A percentile compares a stretch with the other conserved stretches of the same genome.
Evolutionary conservation across 2,113 vertebrate species (phyloP).

Genomic region (Burhinus bistriatus): DNA sequence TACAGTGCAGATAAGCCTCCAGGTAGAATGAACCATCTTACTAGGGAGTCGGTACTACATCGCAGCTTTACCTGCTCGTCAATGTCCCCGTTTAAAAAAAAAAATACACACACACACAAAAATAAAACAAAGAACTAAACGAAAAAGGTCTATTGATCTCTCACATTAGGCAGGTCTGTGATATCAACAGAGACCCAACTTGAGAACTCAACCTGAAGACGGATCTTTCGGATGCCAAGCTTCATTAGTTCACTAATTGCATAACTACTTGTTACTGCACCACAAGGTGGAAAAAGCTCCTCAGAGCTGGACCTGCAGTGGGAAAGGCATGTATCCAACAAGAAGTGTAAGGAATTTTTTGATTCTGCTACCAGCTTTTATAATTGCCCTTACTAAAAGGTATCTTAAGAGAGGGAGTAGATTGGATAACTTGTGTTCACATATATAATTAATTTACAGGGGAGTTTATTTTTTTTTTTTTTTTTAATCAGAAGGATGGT

Average conservation of each 20-base stretch:
- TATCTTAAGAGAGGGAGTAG: background rate
- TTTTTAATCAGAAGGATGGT: background rate
- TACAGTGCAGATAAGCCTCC: background rate
- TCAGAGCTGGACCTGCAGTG: background rate
- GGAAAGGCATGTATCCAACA: background rate
- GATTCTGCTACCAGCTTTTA: background rate
- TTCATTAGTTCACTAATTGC: background rate
- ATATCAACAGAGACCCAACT: background rate
- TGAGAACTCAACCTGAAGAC: background rate
- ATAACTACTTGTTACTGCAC: background rate
- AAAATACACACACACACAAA: accelerated
- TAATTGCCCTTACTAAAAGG: background rate
- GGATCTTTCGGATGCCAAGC: background rate
- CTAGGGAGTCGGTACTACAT: background rate
- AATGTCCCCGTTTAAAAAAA: background rate
- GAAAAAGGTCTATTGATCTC: background rate
- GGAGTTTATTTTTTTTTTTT: background rate
- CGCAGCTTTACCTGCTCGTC: background rate
- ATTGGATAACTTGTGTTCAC: background rate
- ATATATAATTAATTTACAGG: background rate
- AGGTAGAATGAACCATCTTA: background rate
- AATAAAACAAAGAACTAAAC: background rate
- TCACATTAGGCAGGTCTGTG: background rate
- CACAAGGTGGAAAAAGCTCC: accelerated
- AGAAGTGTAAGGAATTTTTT: background rate